Percentiles rank a stretch among this genome's conserved stretches.
Evolutionary conservation across 1,140 invertebrate species (phyloP).

Genomic region (Hycleus cichorii): DNA sequence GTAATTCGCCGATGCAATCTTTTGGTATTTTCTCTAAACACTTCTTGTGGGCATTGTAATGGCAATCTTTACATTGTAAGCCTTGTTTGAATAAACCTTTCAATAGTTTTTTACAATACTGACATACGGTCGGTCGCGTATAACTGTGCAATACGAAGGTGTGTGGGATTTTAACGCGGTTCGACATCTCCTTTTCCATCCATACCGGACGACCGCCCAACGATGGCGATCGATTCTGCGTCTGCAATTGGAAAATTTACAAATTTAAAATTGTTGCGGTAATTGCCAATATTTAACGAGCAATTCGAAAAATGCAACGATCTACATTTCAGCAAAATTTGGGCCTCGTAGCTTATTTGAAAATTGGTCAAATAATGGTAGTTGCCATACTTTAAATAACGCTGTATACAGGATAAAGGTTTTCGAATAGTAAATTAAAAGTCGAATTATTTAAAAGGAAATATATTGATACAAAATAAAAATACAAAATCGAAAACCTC

Average conservation of each 20-base stretch:
- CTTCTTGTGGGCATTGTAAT: slow-evolving; percentile 97
- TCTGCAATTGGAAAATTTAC: slow-evolving; percentile 7
- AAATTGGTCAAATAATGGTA: no score
- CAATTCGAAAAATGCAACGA: no score
- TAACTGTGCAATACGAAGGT: slow-evolving; percentile 90
- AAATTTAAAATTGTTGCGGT: no score
- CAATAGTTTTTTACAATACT: slow-evolving; percentile 90
- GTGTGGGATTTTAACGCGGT: slow-evolving; percentile 80
- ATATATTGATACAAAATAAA: slow-evolving; percentile 12
- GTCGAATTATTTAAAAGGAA: background rate
- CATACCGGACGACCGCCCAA: slow-evolving; percentile 65
- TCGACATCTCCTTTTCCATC: slow-evolving; percentile 65
- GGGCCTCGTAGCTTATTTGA: no score
- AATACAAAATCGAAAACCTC: slow-evolving; percentile 15
- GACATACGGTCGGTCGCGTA: slow-evolving; percentile 91
- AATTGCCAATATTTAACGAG: no score
- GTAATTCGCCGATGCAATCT: slow-evolving; percentile 85
- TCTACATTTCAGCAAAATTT: no score
- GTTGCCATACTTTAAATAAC: no score
- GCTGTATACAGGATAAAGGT: no score
- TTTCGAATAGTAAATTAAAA: background rate
- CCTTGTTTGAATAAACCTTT: slow-evolving; percentile 95
- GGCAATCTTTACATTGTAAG: slow-evolving; percentile 95
- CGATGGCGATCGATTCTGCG: slow-evolving; percentile 59
- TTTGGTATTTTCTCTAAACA: slow-evolving; percentile 91